A percentile compares a stretch with the other conserved stretches of the same genome.
Evolutionary conservation across 1,140 invertebrate genomes (phyloP).

Genomic region (Diploscapter pachys): DNA sequence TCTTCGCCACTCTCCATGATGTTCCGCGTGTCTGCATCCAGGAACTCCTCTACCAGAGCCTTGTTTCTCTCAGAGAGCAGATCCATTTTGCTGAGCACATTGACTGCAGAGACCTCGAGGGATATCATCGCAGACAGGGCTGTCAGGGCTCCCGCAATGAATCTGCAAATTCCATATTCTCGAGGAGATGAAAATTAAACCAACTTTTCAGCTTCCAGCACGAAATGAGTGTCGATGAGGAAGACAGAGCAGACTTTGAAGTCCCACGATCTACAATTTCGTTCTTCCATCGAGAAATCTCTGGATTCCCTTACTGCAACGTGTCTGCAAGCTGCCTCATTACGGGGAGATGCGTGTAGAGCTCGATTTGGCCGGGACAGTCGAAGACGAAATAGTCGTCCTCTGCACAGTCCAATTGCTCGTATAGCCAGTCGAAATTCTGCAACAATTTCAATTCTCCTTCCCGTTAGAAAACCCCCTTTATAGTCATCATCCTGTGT

Average conservation of each 20-base stretch:
- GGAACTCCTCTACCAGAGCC: slow-evolving; percentile 32
- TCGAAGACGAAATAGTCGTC: slow-evolving; percentile 96
- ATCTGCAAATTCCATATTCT: slow-evolving; percentile 59
- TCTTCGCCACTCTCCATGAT: slow-evolving; percentile 29
- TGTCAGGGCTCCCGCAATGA: slow-evolving; percentile 86
- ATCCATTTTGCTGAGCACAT: slow-evolving; percentile 92
- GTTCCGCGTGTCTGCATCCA: slow-evolving; percentile 34
- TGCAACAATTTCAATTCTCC: slow-evolving; percentile 63
- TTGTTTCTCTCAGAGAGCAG: slow-evolving; percentile 72
- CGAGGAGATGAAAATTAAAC: slow-evolving; percentile 9
- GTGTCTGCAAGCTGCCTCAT: slow-evolving; percentile 76
- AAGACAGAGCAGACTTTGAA: slow-evolving; percentile 88
- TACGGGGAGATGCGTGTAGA: slow-evolving; percentile 90
- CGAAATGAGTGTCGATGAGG: slow-evolving; percentile 90
- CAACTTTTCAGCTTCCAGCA: slow-evolving; percentile 83
- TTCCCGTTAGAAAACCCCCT: too few relatives aligned
- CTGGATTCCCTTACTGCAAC: slow-evolving; percentile 58
- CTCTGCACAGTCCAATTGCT: slow-evolving; percentile 71
- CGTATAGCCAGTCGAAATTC: slow-evolving; percentile 84
- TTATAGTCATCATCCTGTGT: background rate
- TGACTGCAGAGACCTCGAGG: slow-evolving; percentile 80
- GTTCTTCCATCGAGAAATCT: background rate
- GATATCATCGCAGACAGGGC: slow-evolving; percentile 94
- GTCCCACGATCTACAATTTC: slow-evolving; percentile 68
- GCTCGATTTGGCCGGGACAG: slow-evolving; percentile 94